Conservation (phyloP, 2,113 vertebrate species). For the Boulengeromyrus knoepffleri region DNA sequence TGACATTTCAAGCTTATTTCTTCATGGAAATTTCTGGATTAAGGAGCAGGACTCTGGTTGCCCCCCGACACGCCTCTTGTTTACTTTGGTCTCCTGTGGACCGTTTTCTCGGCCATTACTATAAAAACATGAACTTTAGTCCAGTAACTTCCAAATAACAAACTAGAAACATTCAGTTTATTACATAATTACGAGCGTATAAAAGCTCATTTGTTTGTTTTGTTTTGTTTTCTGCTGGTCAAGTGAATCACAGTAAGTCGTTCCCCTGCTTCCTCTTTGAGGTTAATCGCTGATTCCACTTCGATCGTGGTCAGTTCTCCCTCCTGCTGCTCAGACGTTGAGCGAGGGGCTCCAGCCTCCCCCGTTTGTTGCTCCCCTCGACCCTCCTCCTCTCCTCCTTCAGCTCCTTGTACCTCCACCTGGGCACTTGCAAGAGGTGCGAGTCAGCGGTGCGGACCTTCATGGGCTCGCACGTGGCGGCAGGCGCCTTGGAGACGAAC, state of each 20-base stretch:
- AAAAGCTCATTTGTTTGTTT: background rate
- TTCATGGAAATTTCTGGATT: background rate
- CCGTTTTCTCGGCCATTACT: background rate
- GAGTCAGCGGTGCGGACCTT: slow-evolving; percentile 44
- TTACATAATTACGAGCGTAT: background rate
- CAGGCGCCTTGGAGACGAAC: slow-evolving; percentile 76
- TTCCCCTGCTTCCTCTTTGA: background rate
- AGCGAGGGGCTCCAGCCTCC: slow-evolving; percentile 1
- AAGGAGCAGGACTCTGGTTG: background rate
- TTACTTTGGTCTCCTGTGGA: background rate
- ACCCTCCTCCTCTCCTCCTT: slow-evolving; percentile 70
- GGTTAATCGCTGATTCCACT: background rate
- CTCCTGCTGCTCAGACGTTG: background rate
- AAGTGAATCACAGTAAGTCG: background rate
- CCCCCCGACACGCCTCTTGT: background rate
- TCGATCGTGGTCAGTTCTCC: background rate
- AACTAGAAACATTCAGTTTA: background rate
- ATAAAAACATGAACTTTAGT: background rate
- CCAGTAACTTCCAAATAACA: background rate
- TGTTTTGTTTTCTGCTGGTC: background rate
- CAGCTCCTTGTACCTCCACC: slow-evolving; percentile 86
- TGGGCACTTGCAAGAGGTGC: slow-evolving; percentile 76
- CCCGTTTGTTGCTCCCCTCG: slow-evolving; percentile 62
- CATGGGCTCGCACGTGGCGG: slow-evolving; percentile 63
- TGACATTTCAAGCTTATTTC: background rate